Evolutionary conservation across 1,140 invertebrate genomes (phyloP).

Genomic region (Zophobas morio): DNA sequence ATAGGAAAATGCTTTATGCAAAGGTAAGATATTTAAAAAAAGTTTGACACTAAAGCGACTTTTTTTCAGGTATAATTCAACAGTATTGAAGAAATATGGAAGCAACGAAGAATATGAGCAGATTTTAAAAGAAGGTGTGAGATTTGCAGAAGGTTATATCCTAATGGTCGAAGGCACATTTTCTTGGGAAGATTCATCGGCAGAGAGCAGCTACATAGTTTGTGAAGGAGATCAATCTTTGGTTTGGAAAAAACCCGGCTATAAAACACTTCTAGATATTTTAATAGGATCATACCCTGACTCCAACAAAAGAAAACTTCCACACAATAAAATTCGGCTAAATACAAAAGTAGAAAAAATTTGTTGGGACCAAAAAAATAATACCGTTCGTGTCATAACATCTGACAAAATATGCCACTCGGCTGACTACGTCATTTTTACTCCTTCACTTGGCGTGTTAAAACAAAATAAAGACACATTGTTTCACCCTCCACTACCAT

Average conservation of each 20-base stretch:
- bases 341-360: slow-evolving; percentile 69
- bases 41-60: background rate
- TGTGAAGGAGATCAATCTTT: slow-evolving; percentile 55
- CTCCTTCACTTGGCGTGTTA: slow-evolving; percentile 79
- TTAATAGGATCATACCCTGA: slow-evolving; percentile 61
- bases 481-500: slow-evolving; percentile 76
- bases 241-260: slow-evolving; percentile 62
- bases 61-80: slow-evolving; percentile 50
- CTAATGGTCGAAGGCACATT: slow-evolving; percentile 48
- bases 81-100: slow-evolving; percentile 41
- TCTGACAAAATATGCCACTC: slow-evolving; percentile 72
- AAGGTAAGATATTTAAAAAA: slow-evolving; percentile 10
- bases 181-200: slow-evolving; percentile 51
- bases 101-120: slow-evolving; percentile 22
- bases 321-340: slow-evolving; percentile 69
- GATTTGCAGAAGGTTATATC: slow-evolving; percentile 27
- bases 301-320: slow-evolving; percentile 49
- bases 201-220: slow-evolving; percentile 42
- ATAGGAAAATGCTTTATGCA: slow-evolving; percentile 51
- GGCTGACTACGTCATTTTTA: slow-evolving; percentile 79
- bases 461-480: slow-evolving; percentile 74
- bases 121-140: slow-evolving; percentile 9
- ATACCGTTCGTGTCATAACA: slow-evolving; percentile 50
- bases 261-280: slow-evolving; percentile 60
- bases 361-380: slow-evolving; percentile 70